phyloP scores from a whole-genome alignment of 2,113 vertebrate genomes.

The Madoqua kirkii region DNA sequence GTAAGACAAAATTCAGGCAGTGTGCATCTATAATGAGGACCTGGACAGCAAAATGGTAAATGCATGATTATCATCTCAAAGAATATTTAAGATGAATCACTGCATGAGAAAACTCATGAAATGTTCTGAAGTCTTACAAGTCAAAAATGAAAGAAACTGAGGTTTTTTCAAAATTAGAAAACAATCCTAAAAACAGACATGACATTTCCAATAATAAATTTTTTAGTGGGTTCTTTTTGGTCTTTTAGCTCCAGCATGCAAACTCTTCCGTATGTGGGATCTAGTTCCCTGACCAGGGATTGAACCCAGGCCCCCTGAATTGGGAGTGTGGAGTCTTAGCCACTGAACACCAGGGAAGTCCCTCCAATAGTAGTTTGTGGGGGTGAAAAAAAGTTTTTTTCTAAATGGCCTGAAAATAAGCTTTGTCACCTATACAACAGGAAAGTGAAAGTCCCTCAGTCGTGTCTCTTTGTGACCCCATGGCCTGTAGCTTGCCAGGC shows the following conservation, averaged over 20 bases:
- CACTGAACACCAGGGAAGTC: not conserved
- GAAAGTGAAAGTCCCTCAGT: not conserved
- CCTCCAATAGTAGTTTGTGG: not conserved
- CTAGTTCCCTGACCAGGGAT: not conserved
- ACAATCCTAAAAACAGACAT: not conserved
- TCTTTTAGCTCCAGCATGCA: not conserved
- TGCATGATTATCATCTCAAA: fast-evolving
- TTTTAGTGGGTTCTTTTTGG: not conserved
- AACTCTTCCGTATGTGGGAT: not conserved
- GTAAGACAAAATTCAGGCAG: fast-evolving
- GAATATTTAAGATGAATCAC: fast-evolving
- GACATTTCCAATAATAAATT: no score
- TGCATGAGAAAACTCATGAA: fast-evolving
- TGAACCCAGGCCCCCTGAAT: not conserved
- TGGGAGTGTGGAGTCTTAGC: not conserved
- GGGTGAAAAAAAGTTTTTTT: not conserved
- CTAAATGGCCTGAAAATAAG: not conserved
- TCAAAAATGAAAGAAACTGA: not conserved
- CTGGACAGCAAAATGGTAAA: not conserved
- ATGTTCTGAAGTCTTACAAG: not conserved
- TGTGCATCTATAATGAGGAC: fast-evolving
- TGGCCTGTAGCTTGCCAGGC: not conserved
- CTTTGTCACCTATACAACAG: not conserved
- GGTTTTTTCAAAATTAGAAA: not conserved
- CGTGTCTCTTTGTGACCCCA: not conserved